Evolutionary conservation across 2,888 invertebrate genomes (phyloP).

Genomic region (Scaptomyza parva): DNA sequence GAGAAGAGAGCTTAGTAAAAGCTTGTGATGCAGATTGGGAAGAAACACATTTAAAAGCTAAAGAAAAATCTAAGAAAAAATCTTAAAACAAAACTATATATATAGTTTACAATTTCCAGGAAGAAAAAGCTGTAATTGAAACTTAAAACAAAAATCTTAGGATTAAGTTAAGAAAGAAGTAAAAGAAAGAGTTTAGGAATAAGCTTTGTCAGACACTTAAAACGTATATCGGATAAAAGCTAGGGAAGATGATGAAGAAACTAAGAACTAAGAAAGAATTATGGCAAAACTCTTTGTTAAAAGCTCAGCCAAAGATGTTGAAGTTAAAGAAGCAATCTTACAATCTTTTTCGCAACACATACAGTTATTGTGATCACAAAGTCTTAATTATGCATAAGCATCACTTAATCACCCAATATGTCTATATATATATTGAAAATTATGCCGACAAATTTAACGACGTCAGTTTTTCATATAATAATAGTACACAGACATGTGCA

Average conservation of each 20-base stretch:
- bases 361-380: background rate
- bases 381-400: background rate
- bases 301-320: too few species aligned
- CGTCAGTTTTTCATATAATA: conserved; percentile 1
- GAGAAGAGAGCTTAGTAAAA: background rate
- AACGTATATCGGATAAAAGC: too few species aligned
- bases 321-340: too few species aligned
- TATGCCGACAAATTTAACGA: conserved; percentile 2
- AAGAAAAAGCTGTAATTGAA: too few species aligned
- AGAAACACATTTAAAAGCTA: background rate
- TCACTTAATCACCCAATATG: background rate
- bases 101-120: too few species aligned
- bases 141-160: too few species aligned
- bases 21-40: background rate
- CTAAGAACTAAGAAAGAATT: too few species aligned
- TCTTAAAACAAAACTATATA: too few species aligned
- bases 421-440: background rate
- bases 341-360: background rate
- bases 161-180: too few species aligned
- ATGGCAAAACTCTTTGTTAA: too few species aligned
- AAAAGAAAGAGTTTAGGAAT: background rate
- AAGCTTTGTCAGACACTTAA: background rate
- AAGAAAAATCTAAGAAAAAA: background rate
- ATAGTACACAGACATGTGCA: background rate
- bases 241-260: too few species aligned